These are phyloP conservation scores for Arrhamphus sclerolepis DNA, from an alignment of 2,797 vertebrate species.

Conservation along the genomic window DNA sequence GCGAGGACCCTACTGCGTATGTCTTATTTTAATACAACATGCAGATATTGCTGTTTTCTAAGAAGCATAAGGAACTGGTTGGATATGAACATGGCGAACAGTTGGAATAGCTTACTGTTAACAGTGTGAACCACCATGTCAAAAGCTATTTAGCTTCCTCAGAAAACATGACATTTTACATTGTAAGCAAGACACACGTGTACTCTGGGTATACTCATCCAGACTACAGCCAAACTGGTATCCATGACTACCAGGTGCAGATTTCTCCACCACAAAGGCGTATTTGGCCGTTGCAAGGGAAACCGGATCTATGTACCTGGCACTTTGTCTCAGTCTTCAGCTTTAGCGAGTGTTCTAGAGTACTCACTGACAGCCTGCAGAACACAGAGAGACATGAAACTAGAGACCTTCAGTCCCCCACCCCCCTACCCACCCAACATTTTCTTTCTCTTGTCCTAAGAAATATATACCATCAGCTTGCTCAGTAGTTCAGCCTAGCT, in stretches of 20 bases:
- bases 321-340: conserved; percentile 73
- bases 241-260: conserved; percentile 80
- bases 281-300: conserved; percentile 70
- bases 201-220: conserved; percentile 34
- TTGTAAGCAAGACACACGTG: conserved; percentile 17
- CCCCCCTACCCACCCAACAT: conserved; percentile 33
- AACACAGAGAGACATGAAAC: conserved; percentile 73
- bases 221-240: conserved; percentile 55
- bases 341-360: conserved; percentile 74
- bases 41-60: too few relatives aligned
- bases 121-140: neutral
- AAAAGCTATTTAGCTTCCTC: conserved; percentile 6
- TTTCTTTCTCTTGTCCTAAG: conserved; percentile 63
- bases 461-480: conserved; percentile 71
- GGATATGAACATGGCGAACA: too few relatives aligned
- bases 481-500: conserved; percentile 40
- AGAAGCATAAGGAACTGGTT: too few relatives aligned
- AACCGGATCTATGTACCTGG: conserved; percentile 76
- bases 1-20: too few relatives aligned
- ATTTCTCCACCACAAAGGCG: conserved; percentile 76
- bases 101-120: too few relatives aligned
- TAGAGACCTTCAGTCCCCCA: conserved; percentile 38
- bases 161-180: conserved; percentile 8
- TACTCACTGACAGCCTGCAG: conserved; percentile 69
- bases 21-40: too few relatives aligned